Percentiles rank a stretch among this genome's conserved stretches.
Conservation (phyloP, 2,797 vertebrate species). For the Alfaro cultratus region DNA sequence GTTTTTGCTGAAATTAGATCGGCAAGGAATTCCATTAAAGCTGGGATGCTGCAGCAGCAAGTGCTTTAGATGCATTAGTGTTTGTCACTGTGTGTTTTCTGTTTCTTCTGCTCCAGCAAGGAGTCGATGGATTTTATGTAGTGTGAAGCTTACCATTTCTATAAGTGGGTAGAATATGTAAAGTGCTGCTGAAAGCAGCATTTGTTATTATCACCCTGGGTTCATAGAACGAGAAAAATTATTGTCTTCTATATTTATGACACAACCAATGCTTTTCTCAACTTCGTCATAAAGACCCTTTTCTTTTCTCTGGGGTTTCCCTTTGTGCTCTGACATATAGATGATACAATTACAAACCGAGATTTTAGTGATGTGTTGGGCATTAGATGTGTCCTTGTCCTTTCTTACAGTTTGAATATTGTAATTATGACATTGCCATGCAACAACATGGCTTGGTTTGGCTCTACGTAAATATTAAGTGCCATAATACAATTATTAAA, state of each 20-base stretch:
- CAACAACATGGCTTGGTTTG: neutral
- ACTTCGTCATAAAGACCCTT: neutral
- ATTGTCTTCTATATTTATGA: neutral
- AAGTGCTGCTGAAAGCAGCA: neutral
- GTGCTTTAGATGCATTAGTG: conserved; percentile 21
- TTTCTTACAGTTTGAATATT: neutral
- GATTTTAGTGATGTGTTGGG: neutral
- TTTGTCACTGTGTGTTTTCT: conserved; percentile 1
- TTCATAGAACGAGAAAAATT: neutral
- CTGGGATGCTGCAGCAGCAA: conserved; percentile 11
- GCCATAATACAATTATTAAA: too few species aligned
- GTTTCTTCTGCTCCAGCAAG: neutral
- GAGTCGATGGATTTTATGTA: neutral
- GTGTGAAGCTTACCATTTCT: neutral
- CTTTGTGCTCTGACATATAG: neutral
- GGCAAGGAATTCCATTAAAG: conserved; percentile 26
- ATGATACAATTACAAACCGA: neutral
- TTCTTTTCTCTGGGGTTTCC: neutral
- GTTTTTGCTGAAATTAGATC: conserved; percentile 38
- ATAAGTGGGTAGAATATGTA: neutral
- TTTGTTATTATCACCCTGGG: neutral
- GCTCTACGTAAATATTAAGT: neutral
- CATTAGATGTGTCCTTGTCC: neutral
- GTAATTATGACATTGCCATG: neutral
- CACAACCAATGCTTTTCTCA: neutral